phyloP scores from a whole-genome alignment of 2,888 invertebrate species.

The Andricus curvator region DNA sequence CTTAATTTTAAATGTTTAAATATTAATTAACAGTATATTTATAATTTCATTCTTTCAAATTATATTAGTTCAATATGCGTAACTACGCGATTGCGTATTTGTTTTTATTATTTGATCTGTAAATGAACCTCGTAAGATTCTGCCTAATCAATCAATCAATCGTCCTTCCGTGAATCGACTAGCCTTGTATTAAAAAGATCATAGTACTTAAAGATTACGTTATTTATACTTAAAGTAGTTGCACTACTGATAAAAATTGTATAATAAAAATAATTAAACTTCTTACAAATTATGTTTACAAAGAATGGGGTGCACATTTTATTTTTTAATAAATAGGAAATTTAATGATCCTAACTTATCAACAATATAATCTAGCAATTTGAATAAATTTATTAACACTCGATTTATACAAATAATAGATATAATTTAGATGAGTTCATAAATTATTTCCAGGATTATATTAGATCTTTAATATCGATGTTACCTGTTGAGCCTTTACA shows the following conservation, averaged over 20 bases:
- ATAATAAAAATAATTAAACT: neutral
- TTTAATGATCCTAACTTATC: neutral
- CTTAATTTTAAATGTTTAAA: no score
- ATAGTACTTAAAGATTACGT: slow-evolving; percentile 20
- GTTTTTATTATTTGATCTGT: neutral
- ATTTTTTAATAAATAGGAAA: neutral
- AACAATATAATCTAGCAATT: neutral
- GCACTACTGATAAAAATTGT: neutral
- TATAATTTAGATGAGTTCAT: no score
- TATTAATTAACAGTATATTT: no score
- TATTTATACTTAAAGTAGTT: neutral
- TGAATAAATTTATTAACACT: neutral
- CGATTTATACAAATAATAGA: neutral
- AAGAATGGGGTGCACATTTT: neutral
- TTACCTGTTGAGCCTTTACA: no score
- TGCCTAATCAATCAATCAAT: neutral
- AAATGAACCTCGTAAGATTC: neutral
- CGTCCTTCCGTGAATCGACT: neutral
- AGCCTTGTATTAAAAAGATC: slow-evolving; percentile 14
- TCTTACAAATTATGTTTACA: neutral
- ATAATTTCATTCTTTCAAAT: no score
- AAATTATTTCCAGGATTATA: no score
- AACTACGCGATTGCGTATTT: neutral
- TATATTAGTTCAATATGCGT: no score
- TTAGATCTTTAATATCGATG: no score